These are phyloP conservation scores for Sisor rabdophorus DNA, from an alignment of 2,113 vertebrate species.

Conservation along the genomic window DNA sequence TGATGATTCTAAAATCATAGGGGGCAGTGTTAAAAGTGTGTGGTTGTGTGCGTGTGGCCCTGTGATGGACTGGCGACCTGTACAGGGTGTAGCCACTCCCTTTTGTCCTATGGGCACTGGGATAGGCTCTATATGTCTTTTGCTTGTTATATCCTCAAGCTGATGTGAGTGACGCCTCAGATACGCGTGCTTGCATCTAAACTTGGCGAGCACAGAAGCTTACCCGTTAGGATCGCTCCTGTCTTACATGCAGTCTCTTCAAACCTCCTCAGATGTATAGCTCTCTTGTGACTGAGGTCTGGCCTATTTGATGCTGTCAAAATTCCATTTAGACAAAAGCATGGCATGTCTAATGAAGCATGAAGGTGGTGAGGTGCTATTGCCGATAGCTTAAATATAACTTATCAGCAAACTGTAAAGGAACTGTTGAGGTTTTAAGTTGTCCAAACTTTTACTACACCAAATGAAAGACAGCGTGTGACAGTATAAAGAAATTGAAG, in stretches of 20 bases:
- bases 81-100: no score
- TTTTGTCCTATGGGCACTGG: no score
- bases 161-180: not conserved
- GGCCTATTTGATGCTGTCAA: constrained; percentile 10
- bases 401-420: not conserved
- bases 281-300: not conserved
- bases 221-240: not conserved
- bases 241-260: constrained; percentile 16
- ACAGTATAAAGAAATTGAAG: not conserved
- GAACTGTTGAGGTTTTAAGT: not conserved
- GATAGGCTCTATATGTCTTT: constrained; percentile 15
- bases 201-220: constrained; percentile 6
- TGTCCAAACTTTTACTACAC: not conserved
- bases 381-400: not conserved
- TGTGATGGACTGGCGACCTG: no score
- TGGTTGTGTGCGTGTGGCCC: no score
- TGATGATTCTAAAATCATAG: no score
- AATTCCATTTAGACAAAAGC: constrained; percentile 17
- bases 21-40: no score
- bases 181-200: not conserved
- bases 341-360: not conserved
- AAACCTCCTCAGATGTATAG: constrained; percentile 10
- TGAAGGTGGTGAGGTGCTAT: no score
- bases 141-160: constrained; percentile 16
- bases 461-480: not conserved